phyloP scores from a whole-genome alignment of 1,140 invertebrate genomes.

The Calephelis nemesis region DNA sequence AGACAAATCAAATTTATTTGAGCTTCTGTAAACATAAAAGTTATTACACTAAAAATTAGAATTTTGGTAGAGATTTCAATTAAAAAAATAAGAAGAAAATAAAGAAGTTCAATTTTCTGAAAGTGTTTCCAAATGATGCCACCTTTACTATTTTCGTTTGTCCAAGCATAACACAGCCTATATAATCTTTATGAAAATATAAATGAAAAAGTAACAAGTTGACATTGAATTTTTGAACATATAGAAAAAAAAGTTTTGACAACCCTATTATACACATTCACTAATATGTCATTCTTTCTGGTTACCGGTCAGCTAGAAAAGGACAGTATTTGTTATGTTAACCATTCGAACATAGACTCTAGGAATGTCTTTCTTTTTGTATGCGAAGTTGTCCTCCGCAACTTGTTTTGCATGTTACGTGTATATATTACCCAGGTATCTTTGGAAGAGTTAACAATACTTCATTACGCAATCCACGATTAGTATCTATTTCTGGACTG shows the following conservation, averaged over 20 bases:
- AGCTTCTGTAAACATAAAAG: too few relatives aligned
- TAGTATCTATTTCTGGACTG: background rate
- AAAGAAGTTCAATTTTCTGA: too few relatives aligned
- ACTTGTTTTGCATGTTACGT: constrained; percentile 36
- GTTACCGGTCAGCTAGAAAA: constrained; percentile 30
- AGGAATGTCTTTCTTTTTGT: constrained; percentile 39
- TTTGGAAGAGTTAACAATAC: constrained; percentile 21
- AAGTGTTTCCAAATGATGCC: too few relatives aligned
- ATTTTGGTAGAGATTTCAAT: too few relatives aligned
- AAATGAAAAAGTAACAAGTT: too few relatives aligned
- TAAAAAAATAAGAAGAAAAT: too few relatives aligned
- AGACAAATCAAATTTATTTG: too few relatives aligned
- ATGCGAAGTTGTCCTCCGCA: constrained; percentile 36
- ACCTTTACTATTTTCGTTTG: too few relatives aligned
- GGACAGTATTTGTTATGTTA: constrained; percentile 31
- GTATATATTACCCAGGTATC: constrained; percentile 17
- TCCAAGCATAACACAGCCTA: too few relatives aligned
- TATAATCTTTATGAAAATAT: too few relatives aligned
- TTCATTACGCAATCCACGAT: constrained; percentile 17
- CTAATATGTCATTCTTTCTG: constrained; percentile 28
- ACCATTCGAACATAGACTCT: constrained; percentile 32
- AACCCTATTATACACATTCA: constrained; percentile 29
- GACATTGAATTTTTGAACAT: background rate
- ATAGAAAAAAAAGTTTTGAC: constrained; percentile 19
- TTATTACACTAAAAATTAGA: too few relatives aligned